Conservation (phyloP, 2,797 vertebrate species). For the Lacerta viridis region DNA sequence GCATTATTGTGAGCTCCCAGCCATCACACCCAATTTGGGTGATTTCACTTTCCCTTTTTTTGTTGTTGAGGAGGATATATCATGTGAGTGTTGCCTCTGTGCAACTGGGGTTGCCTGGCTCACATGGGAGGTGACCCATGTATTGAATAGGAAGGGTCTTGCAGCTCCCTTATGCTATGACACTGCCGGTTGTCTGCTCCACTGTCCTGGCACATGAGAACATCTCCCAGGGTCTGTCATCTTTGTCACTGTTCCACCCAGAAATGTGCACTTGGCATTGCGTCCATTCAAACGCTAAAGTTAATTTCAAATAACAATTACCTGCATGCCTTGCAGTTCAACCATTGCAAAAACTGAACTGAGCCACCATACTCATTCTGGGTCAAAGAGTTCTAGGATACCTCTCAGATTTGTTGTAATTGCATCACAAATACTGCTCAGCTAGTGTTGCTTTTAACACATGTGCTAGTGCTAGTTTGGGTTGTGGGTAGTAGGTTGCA, state of each 20-base stretch:
- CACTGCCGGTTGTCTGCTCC: background rate
- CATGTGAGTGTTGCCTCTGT: background rate
- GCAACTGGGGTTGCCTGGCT: background rate
- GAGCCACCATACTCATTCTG: background rate
- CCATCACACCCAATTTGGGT: background rate
- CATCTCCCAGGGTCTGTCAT: background rate
- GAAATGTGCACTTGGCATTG: background rate
- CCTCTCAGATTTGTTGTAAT: background rate
- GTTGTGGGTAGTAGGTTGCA: background rate
- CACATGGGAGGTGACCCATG: background rate
- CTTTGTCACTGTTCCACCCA: background rate
- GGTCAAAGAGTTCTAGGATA: background rate
- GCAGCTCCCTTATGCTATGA: background rate
- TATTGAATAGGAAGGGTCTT: background rate
- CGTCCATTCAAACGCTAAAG: background rate
- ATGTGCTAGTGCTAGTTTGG: conserved; percentile 3
- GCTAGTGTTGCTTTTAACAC: background rate
- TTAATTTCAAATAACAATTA: background rate
- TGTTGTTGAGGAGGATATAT: background rate
- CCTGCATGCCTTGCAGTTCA: background rate
- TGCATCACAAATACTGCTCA: background rate
- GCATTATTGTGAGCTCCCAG: background rate
- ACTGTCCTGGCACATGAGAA: background rate
- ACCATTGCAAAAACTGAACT: background rate
- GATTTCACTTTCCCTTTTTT: background rate